Evolutionary conservation across 2,888 invertebrate genomes (phyloP).

Genomic region (Boloria selene): DNA sequence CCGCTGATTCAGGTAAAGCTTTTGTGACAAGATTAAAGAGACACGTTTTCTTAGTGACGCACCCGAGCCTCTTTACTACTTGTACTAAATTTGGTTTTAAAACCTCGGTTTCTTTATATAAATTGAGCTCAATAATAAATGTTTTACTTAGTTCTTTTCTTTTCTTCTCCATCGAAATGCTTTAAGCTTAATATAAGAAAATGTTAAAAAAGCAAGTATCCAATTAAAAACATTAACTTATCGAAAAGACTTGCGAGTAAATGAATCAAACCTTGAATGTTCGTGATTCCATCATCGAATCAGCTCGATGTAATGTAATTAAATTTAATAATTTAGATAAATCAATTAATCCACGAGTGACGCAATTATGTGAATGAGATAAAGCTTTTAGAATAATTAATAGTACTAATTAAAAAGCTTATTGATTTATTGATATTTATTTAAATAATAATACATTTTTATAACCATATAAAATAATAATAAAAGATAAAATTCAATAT

Average conservation of each 20-base stretch:
- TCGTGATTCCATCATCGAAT: too few relatives aligned
- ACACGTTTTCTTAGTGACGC: conserved; percentile 69
- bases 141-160: conserved; percentile 23
- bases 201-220: too few relatives aligned
- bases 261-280: too few relatives aligned
- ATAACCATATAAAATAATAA: too few relatives aligned
- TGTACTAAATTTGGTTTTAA: conserved; percentile 73
- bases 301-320: too few relatives aligned
- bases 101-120: conserved; percentile 49
- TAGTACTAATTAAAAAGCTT: neutral
- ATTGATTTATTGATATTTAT: too few relatives aligned
- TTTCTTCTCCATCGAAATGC: neutral
- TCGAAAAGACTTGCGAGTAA: too few relatives aligned
- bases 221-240: too few relatives aligned
- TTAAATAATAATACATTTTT: too few relatives aligned
- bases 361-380: neutral
- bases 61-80: conserved; percentile 54
- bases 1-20: conserved; percentile 79
- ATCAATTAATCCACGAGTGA: neutral
- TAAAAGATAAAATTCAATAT: too few relatives aligned
- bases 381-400: neutral
- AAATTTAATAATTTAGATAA: too few relatives aligned
- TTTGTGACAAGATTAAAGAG: conserved; percentile 82
- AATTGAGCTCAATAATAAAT: conserved; percentile 21
- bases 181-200: neutral